A percentile compares a stretch with the other conserved stretches of the same genome.
phyloP scores from a whole-genome alignment of 2,797 vertebrate genomes.

The Malacoctenus gilli region DNA sequence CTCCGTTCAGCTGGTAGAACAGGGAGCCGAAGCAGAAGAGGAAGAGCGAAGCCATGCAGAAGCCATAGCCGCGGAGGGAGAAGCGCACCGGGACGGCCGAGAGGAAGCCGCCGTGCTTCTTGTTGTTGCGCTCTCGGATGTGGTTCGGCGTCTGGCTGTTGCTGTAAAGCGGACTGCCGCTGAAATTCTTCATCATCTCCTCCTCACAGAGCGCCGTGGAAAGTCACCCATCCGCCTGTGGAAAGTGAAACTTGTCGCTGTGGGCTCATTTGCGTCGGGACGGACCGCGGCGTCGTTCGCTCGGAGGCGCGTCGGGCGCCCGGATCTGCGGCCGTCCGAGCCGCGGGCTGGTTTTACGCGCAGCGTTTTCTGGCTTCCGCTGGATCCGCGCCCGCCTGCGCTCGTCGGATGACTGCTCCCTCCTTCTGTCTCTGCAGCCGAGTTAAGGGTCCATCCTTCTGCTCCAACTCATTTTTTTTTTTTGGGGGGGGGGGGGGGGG shows the following conservation, averaged over 20 bases:
- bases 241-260: slow-evolving; percentile 74
- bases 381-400: slow-evolving; percentile 50
- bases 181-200: slow-evolving; percentile 91
- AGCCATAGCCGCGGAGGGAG: slow-evolving; percentile 90
- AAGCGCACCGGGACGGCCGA: slow-evolving; percentile 81
- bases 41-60: slow-evolving; percentile 93
- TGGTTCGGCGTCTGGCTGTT: slow-evolving; percentile 81
- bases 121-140: slow-evolving; percentile 77
- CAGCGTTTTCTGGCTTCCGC: slow-evolving; percentile 41
- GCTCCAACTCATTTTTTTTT: slow-evolving; percentile 44
- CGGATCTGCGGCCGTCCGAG: slow-evolving; percentile 54
- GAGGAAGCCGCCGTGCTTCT: slow-evolving; percentile 78
- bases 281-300: slow-evolving; percentile 16
- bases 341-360: slow-evolving; percentile 49
- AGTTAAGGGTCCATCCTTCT: slow-evolving; percentile 80
- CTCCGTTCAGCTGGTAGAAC: slow-evolving; percentile 93
- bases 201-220: slow-evolving; percentile 84
- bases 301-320: slow-evolving; percentile 49
- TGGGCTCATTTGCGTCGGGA: slow-evolving; percentile 63
- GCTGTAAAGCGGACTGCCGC: slow-evolving; percentile 78
- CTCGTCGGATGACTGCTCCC: slow-evolving; percentile 62
- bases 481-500: too few relatives aligned
- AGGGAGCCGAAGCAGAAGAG: slow-evolving; percentile 94
- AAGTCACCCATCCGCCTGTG: slow-evolving; percentile 89
- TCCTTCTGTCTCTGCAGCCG: slow-evolving; percentile 65